Evolutionary conservation across 2,888 invertebrate species (phyloP), one percentile per base, ranked within the genome.

Genomic region (Physocephala rufipes): DNA sequence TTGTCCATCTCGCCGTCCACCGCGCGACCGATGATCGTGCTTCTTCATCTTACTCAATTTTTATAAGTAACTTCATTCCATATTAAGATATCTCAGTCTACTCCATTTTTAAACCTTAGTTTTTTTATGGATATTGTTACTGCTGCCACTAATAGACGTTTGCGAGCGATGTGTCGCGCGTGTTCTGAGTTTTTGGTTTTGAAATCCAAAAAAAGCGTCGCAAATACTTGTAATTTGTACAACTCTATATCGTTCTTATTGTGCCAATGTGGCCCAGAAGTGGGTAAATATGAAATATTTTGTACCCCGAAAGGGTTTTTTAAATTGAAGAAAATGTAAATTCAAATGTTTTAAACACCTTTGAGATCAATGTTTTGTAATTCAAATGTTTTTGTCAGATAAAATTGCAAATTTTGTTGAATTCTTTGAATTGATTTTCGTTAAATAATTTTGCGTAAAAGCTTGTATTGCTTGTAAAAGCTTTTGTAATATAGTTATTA

Each of bases 161-260:
- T 68, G 62, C 68, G 62, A 43, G 68, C 62, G 68, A 62, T 68
- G 68, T 68, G 68, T 62, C 68, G 62, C 68, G 68, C 30, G 68
- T 62, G 58, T 58, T 58, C 58, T 58, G 13, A 62, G n/a, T 62
- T 68, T 67, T 67, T 45, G 67, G 26, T 67, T 67, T 67, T 45
- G 26, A 58, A 61, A 30, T 49, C 68, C 49, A 67, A 68, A 68
- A 51, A 30, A 51, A 68, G 2, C 45, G 15, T 24, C 19, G 45
- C 24, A 19, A 43, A 24, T 21, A 55, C 21, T 24, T n/a, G 13
- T 13, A 63, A 47, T 63, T 63, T 63, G 45, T 63, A 45, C 9
- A 47, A 43, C 45, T 58, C 9, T 58, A 58, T 58, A 58, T n/a
- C 7, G 19, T 16, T 12, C 51, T 28, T 15, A 16, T 13, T 26